Percentiles rank a stretch among this genome's conserved stretches.
Evolutionary conservation across 2,797 vertebrate species (phyloP).

Genomic region (Chaetophractus vellerosus): DNA sequence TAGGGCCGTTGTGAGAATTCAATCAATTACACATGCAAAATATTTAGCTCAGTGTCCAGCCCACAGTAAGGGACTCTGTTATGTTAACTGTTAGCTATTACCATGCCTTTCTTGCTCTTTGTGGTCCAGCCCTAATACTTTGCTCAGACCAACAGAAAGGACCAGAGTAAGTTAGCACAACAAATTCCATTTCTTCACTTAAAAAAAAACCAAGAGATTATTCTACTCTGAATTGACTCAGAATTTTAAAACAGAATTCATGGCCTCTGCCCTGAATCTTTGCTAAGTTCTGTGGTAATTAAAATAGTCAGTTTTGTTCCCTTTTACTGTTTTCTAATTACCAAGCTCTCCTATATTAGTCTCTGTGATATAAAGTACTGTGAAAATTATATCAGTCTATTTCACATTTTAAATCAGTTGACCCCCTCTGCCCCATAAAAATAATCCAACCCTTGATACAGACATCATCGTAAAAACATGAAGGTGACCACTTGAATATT

Average conservation of each 20-base stretch:
- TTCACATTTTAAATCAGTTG: conserved; percentile 15
- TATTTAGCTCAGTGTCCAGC: not conserved
- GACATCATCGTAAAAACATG: not conserved
- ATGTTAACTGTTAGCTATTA: not conserved
- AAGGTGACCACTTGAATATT: not conserved
- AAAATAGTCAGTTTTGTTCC: not conserved
- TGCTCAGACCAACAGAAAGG: not conserved
- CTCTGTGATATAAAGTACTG: not conserved
- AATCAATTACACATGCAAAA: not conserved
- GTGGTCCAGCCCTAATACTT: not conserved
- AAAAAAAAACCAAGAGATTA: not conserved
- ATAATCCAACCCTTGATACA: not conserved
- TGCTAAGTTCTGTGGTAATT: not conserved
- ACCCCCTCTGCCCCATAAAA: not conserved
- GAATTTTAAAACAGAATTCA: conserved; percentile 42
- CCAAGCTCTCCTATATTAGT: not conserved
- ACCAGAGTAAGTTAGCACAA: not conserved
- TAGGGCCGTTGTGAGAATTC: not conserved
- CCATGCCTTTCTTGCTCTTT: not conserved
- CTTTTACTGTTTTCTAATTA: not conserved
- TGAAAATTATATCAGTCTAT: not conserved
- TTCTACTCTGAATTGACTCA: not conserved
- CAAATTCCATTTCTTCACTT: not conserved
- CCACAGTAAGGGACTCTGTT: not conserved
- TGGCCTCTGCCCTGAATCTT: not conserved